Evolutionary conservation across 2,797 vertebrate species (phyloP), one percentile per base, ranked within the genome.

Genomic region (Carapus acus): DNA sequence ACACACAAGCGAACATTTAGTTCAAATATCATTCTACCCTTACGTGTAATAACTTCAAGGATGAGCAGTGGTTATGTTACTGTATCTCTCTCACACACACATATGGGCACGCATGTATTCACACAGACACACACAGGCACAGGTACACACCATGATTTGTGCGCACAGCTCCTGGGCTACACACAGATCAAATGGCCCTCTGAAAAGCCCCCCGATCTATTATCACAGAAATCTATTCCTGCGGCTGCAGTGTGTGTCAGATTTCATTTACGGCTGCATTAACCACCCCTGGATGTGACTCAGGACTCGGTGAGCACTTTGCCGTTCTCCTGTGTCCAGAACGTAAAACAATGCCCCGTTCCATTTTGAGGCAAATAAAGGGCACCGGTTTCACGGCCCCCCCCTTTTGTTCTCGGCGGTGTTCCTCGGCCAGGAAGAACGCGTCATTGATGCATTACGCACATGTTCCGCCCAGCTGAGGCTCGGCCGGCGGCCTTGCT

Each of bases 231-330:
- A 77, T 76, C 77, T 47, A 74, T 79, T 73, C 63, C 62, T 72
- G 65, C 62, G 34, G 33, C 40, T 62, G 72, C 47, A 13, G 54
- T 67, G 59, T 38, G 69, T 48, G 76, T 82, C 71, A n/a, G 62
- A 49, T 87, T 81, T 72, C 59, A 77, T 86, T 83, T 80, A 74
- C 20, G 47, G 46, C 37, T 47, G 67, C 64, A 80, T 70, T 67
- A 79, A 79, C 67, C 63, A 67, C 58, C 54, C 73, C 59, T 68
- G 65, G 64, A 77, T 77, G 49, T 78, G 70, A 68, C 64, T 64
- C 57, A 47, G 21, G 58, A 78, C 76, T 79, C 61, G 76, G 70
- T 73, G 75, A 54, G 55, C 67, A 67, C 66, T 75, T 70, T 56
- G 73, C 76, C 76, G 76, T 78, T 66, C 61, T 65, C 38, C 57